A percentile compares a stretch with the other conserved stretches of the same genome.
phyloP scores from a whole-genome alignment of 2,113 vertebrate genomes.

The Phalacrocorax pelagicus region DNA sequence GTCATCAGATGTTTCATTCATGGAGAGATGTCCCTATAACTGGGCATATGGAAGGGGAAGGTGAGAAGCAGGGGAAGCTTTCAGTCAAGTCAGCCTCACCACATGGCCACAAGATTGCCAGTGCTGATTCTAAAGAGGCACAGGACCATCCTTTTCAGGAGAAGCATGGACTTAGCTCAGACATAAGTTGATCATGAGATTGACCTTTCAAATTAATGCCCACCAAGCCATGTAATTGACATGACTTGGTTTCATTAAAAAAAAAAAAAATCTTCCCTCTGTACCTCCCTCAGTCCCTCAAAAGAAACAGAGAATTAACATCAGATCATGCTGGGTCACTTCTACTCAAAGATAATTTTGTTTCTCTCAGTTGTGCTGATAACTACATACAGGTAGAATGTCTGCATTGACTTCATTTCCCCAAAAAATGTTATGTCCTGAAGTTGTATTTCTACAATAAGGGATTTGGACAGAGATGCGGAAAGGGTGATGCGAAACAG shows the following conservation, averaged over 20 bases:
- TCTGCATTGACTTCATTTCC: not conserved
- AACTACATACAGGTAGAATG: not conserved
- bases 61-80: not conserved
- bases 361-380: not conserved
- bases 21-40: not conserved
- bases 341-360: not conserved
- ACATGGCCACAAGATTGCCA: not conserved
- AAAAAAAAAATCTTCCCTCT: not conserved
- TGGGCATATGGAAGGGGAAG: fast-evolving
- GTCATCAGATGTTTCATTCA: not conserved
- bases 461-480: not conserved
- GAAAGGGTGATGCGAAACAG: not conserved
- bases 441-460: not conserved
- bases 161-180: not conserved
- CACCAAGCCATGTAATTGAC: not conserved
- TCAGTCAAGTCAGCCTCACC: not conserved
- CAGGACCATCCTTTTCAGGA: not conserved
- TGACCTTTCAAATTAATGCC: not conserved
- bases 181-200: not conserved
- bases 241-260: not conserved
- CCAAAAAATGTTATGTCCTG: not conserved
- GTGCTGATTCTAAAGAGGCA: not conserved
- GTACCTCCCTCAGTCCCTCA: not conserved
- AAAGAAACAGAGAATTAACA: not conserved
- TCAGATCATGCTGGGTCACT: not conserved